Conservation (phyloP, 2,888 invertebrate genomes). For the Dasysyrphus albostriatus region DNA sequence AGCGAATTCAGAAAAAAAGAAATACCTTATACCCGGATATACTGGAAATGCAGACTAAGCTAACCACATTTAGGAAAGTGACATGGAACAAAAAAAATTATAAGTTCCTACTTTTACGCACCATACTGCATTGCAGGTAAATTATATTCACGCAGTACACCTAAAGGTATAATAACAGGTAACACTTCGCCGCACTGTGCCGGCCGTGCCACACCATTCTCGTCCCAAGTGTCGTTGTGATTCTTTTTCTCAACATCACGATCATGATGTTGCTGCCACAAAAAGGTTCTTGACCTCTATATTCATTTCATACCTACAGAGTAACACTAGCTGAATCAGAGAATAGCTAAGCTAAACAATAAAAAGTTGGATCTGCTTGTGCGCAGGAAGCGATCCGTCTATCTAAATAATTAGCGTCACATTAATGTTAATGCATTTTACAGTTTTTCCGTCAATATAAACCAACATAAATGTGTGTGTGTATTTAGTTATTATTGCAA, state of each 20-base stretch:
- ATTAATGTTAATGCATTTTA: slow-evolving; percentile 48
- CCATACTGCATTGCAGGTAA: not conserved
- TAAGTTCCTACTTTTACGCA: not conserved
- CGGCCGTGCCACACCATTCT: not conserved
- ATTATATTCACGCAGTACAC: not conserved
- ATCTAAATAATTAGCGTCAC: slow-evolving; percentile 63
- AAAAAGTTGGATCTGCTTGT: slow-evolving; percentile 33
- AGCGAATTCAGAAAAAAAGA: not conserved
- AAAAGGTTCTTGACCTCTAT: slow-evolving; percentile 40
- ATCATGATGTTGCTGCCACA: slow-evolving; percentile 13
- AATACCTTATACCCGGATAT: slow-evolving; percentile 19
- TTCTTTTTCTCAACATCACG: slow-evolving; percentile 11
- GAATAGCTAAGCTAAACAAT: slow-evolving; percentile 5
- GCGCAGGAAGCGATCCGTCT: slow-evolving; percentile 56
- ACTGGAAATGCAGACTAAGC: slow-evolving; percentile 1
- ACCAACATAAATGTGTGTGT: slow-evolving; percentile 43
- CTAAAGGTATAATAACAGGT: not conserved
- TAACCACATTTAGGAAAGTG: slow-evolving; percentile 21
- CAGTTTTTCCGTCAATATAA: slow-evolving; percentile 54
- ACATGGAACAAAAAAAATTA: not conserved
- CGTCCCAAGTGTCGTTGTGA: not conserved
- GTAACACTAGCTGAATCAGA: not conserved
- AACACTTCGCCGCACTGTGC: not conserved
- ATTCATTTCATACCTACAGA: slow-evolving; percentile 10
- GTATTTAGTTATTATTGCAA: slow-evolving; percentile 31